Evolutionary conservation across 1,140 invertebrate species (phyloP), one percentile per base, ranked within the genome.

Genomic region (Trichogramma pretiosum): DNA sequence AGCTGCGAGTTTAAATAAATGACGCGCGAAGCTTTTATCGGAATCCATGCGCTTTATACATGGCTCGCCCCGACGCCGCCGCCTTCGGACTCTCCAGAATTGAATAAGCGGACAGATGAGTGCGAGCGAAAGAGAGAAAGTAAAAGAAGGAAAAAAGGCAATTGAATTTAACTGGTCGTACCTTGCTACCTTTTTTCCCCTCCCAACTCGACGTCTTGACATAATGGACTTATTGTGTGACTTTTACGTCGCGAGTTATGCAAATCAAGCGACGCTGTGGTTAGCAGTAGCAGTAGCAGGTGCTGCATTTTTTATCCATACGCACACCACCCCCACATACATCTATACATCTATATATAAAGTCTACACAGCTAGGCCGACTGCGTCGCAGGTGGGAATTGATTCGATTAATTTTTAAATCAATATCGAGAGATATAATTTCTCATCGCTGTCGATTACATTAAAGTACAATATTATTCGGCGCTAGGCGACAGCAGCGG

Each of bases 1-100:
- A n/a, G n/a, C n/a, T 36, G 42, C 36, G 42, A 46, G 49, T 51
- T 51, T 51, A 51, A 51, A 51, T 51, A 43, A 52, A 52, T 51
- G 38, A 46, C 32, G 43, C 32, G 39, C 37, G 33, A 51, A 33
- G 49, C 32, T 51, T 51, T 51, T 51, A 51, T 46, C 49, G 43
- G 17, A 46, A 51, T 45, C 37, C 48, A 45, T 23, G 33, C n/a
- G 7, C 22, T n/a, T n/a, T n/a, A n/a, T n/a, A n/a, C n/a, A n/a
- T n/a, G n/a, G n/a, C 23, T 11, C 21, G 19, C 47, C 9, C 34
- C 41, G 30, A 24, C 23, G 16, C 28, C 28, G n/a, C n/a, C n/a
- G n/a, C n/a, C n/a, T n/a, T n/a, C n/a, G n/a, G n/a, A n/a, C n/a
- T n/a, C n/a, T n/a, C n/a, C n/a, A n/a, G 34, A 50, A 50, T 50